phyloP scores from a whole-genome alignment of 1,140 invertebrate species.

The Battus philenor region DNA sequence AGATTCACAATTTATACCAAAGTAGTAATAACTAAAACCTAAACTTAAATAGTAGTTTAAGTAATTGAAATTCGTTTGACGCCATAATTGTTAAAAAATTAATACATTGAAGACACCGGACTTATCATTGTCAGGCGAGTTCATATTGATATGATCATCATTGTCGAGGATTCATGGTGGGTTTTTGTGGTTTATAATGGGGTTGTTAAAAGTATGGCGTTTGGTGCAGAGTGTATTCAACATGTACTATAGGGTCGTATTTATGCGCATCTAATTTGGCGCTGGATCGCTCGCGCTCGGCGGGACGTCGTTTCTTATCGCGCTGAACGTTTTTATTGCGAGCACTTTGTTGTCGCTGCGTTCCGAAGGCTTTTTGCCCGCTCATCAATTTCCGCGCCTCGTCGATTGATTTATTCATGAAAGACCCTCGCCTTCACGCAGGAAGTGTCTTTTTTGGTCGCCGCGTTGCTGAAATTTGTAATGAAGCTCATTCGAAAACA shows the following conservation, averaged over 20 bases:
- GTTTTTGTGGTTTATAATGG: conserved; percentile 1
- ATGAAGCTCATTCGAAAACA: conserved; percentile 72
- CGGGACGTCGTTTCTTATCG: conserved; percentile 58
- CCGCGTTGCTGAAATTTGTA: conserved; percentile 68
- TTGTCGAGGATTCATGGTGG: not conserved
- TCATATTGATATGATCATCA: not conserved
- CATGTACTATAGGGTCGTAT: conserved; percentile 33
- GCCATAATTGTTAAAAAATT: too few species aligned
- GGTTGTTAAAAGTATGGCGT: conserved; percentile 6
- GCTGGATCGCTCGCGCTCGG: conserved; percentile 30
- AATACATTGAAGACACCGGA: too few species aligned
- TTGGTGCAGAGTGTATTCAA: conserved; percentile 32
- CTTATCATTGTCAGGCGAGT: not conserved
- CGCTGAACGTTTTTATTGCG: conserved; percentile 59
- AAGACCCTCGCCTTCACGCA: conserved; percentile 62
- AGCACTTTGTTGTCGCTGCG: conserved; percentile 67
- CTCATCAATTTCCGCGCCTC: conserved; percentile 74
- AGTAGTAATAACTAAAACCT: too few species aligned
- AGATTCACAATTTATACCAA: too few species aligned
- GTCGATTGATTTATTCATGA: conserved; percentile 73
- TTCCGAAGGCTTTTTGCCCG: conserved; percentile 61
- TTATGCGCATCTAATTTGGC: conserved; percentile 73
- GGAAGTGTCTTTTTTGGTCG: conserved; percentile 66
- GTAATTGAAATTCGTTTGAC: too few species aligned
- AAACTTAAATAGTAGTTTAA: too few species aligned